Conservation (phyloP, 1,140 invertebrate genomes). For the Nebria ingens region DNA sequence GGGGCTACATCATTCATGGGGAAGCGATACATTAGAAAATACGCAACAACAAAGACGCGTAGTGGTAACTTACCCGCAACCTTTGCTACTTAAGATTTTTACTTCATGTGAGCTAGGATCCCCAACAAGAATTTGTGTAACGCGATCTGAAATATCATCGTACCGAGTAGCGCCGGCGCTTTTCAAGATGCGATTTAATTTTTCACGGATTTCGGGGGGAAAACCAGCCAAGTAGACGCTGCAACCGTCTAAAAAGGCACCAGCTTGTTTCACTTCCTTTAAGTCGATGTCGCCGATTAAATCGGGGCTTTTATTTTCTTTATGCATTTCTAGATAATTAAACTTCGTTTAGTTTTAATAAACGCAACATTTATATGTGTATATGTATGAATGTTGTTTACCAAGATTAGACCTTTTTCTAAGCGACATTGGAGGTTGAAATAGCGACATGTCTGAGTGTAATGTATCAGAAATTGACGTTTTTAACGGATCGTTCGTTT, state of each 20-base stretch:
- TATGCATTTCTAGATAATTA: neutral
- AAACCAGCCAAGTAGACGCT: constrained; percentile 64
- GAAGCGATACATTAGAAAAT: too few relatives aligned
- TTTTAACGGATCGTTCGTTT: neutral
- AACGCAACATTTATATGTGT: too few relatives aligned
- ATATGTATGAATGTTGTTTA: too few relatives aligned
- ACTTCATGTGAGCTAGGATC: constrained; percentile 41
- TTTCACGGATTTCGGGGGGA: constrained; percentile 50
- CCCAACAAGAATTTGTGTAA: constrained; percentile 72
- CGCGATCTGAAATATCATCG: constrained; percentile 57
- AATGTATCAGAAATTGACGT: neutral
- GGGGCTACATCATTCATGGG: constrained; percentile 41
- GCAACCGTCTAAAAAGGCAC: constrained; percentile 74
- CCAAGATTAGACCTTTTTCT: too few relatives aligned
- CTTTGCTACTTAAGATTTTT: constrained; percentile 34
- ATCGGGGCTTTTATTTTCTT: neutral
- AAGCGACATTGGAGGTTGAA: too few relatives aligned
- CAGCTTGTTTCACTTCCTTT: constrained; percentile 54
- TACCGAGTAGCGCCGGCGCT: constrained; percentile 70
- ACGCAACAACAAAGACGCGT: too few relatives aligned
- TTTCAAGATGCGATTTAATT: constrained; percentile 66
- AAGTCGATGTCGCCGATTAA: constrained; percentile 48
- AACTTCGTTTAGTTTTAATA: neutral
- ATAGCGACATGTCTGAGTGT: neutral
- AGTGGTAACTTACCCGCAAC: constrained; percentile 32